phyloP scores from a whole-genome alignment of 2,113 vertebrate species.

The Microcebus ravelobensis region DNA sequence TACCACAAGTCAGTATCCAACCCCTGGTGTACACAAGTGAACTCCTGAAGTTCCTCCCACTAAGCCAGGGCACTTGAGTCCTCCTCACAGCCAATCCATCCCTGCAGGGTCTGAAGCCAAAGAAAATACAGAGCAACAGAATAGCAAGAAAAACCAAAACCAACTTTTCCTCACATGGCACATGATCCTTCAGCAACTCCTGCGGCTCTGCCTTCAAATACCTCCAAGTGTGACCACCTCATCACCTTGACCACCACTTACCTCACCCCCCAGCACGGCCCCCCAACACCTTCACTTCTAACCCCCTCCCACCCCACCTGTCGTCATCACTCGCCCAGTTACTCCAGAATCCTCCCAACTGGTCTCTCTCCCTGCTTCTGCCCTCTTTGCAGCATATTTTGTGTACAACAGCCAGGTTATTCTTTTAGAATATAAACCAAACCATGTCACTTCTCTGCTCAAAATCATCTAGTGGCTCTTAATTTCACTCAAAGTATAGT shows the following conservation, averaged over 20 bases:
- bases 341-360: neutral
- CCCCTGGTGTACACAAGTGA: neutral
- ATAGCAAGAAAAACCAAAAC: neutral
- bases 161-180: neutral
- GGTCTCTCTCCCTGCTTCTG: neutral
- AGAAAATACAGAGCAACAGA: neutral
- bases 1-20: neutral
- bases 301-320: neutral
- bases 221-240: neutral
- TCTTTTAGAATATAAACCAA: neutral
- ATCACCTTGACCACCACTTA: accelerated
- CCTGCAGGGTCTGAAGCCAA: neutral
- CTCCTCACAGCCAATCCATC: neutral
- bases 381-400: neutral
- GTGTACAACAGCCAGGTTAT: neutral
- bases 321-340: neutral
- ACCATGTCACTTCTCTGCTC: neutral
- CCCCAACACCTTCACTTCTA: neutral
- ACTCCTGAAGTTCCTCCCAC: neutral
- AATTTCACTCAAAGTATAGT: neutral
- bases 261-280: accelerated
- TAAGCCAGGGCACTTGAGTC: neutral
- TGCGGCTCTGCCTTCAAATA: neutral
- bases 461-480: neutral
- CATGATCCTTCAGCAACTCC: neutral